These are phyloP conservation scores for Amphiprion ocellaris DNA, from an alignment of 2,113 vertebrate genomes.

Conservation along the genomic window DNA sequence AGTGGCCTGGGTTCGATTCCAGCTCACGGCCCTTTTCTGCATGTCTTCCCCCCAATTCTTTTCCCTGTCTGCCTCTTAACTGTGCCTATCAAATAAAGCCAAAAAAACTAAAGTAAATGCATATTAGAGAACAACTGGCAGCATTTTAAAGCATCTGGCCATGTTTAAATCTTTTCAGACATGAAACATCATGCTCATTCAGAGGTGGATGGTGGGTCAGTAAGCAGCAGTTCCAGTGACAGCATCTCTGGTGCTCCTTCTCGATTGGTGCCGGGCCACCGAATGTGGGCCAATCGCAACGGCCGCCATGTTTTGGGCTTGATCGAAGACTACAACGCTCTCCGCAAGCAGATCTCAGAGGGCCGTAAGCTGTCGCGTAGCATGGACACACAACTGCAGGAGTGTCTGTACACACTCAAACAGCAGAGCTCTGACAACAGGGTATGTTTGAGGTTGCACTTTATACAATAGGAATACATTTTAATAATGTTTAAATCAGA, in stretches of 20 bases:
- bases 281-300: slow-evolving; percentile 87
- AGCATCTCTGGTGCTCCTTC: slow-evolving; percentile 70
- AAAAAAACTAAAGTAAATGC: too few relatives aligned
- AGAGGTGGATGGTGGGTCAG: slow-evolving; percentile 67
- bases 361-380: slow-evolving; percentile 84
- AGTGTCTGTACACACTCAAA: slow-evolving; percentile 64
- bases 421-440: slow-evolving; percentile 61
- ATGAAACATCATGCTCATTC: slow-evolving; percentile 32
- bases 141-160: neutral
- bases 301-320: slow-evolving; percentile 90
- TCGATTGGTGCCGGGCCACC: slow-evolving; percentile 84
- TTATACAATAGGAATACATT: too few relatives aligned
- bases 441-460: slow-evolving; percentile 50
- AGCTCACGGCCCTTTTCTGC: too few relatives aligned
- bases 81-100: too few relatives aligned
- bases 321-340: slow-evolving; percentile 90
- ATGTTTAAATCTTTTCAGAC: slow-evolving; percentile 52
- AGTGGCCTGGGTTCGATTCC: too few relatives aligned
- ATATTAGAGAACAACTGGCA: too few relatives aligned
- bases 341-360: slow-evolving; percentile 89
- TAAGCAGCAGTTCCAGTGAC: slow-evolving; percentile 81
- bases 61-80: too few relatives aligned
- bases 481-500: too few relatives aligned
- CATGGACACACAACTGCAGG: slow-evolving; percentile 85
- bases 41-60: too few relatives aligned